A percentile compares a stretch with the other conserved stretches of the same genome.
Conservation (phyloP, 2,113 vertebrate species). For the Puntigrus tetrazona region DNA sequence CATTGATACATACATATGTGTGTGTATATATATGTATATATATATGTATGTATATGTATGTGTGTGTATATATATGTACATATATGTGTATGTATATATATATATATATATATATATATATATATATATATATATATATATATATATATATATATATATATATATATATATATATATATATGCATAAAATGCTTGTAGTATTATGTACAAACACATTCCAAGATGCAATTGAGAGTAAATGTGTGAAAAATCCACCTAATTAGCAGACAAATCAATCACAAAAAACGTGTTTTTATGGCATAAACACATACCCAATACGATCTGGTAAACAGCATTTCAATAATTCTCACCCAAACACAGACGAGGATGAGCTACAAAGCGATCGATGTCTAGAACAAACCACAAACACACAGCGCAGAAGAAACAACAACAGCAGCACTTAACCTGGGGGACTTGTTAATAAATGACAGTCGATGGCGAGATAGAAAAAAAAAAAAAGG, state of each 20-base stretch:
- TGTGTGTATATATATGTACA: too few species aligned
- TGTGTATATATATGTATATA: too few species aligned
- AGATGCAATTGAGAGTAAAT: background rate
- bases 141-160: too few species aligned
- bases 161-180: too few species aligned
- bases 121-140: too few species aligned
- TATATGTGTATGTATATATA: too few species aligned
- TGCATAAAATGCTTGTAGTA: background rate
- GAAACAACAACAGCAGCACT: constrained; percentile 14
- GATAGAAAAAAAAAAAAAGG: constrained; percentile 20
- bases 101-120: too few species aligned
- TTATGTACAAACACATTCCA: background rate
- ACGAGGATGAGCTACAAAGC: background rate
- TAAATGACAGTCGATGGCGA: constrained; percentile 36
- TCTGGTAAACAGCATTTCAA: background rate
- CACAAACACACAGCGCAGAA: constrained; percentile 1
- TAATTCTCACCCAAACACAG: background rate
- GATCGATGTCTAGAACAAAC: constrained; percentile 21
- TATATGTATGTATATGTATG: too few species aligned
- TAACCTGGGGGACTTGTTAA: constrained; percentile 26
- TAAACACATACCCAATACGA: too few species aligned
- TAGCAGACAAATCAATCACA: background rate
- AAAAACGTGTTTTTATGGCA: background rate
- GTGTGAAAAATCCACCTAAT: background rate
- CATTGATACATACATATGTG: too few species aligned